These are phyloP conservation scores for Atta texana DNA, from an alignment of 1,140 invertebrate genomes.

Conservation along the genomic window DNA sequence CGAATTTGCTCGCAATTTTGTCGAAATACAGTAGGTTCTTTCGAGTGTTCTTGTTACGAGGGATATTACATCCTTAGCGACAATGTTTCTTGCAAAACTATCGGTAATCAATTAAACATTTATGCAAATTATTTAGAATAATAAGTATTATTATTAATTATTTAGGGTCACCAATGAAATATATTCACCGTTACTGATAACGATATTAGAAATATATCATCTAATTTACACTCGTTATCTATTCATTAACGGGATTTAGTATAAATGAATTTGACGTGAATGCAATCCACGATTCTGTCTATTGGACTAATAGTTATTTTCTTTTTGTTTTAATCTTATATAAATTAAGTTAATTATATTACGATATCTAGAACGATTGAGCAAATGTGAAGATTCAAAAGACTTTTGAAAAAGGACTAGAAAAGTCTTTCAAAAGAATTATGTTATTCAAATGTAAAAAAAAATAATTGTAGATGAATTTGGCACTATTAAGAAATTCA, in stretches of 20 bases:
- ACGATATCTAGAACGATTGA: not conserved
- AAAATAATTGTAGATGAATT: slow-evolving; percentile 64
- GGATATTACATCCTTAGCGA: not conserved
- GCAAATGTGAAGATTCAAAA: not conserved
- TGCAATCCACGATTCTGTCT: slow-evolving; percentile 64
- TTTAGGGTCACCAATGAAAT: slow-evolving; percentile 76
- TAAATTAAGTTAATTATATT: slow-evolving; percentile 7
- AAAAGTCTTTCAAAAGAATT: no score
- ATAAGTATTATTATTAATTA: not conserved
- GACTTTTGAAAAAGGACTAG: no score
- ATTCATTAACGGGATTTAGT: slow-evolving; percentile 53
- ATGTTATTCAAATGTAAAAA: not conserved
- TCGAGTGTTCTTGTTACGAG: slow-evolving; percentile 90
- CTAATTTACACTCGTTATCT: slow-evolving; percentile 55
- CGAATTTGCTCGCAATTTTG: slow-evolving; percentile 93
- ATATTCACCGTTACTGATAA: slow-evolving; percentile 72
- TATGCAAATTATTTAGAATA: not conserved
- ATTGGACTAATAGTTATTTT: slow-evolving; percentile 79
- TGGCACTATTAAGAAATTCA: slow-evolving; percentile 71
- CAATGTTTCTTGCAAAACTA: slow-evolving; percentile 89
- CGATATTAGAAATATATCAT: slow-evolving; percentile 75
- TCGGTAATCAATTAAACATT: slow-evolving; percentile 77
- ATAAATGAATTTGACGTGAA: slow-evolving; percentile 77
- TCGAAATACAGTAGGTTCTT: slow-evolving; percentile 93
- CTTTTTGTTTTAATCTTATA: not conserved